Conservation (phyloP, 2,888 invertebrate species). For the Torymus tubicola region DNA sequence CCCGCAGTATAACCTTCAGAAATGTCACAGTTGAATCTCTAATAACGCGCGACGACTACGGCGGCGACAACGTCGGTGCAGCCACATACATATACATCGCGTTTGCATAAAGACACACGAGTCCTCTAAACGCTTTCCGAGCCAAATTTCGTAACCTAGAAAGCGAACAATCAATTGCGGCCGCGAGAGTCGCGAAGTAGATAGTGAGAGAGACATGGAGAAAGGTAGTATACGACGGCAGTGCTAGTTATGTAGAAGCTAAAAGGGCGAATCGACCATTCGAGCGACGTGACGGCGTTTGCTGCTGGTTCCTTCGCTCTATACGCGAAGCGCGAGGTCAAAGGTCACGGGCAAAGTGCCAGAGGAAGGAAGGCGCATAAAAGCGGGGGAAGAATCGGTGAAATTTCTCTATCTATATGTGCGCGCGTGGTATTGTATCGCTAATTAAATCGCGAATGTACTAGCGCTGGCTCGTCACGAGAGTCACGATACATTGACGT, state of each 20-base stretch:
- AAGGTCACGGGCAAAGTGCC: slow-evolving; percentile 74
- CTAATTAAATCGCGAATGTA: slow-evolving; percentile 72
- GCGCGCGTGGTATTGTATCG: slow-evolving; percentile 69
- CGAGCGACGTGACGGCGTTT: slow-evolving; percentile 57
- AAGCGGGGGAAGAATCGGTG: slow-evolving; percentile 51
- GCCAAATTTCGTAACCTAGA: slow-evolving; percentile 45
- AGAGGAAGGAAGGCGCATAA: slow-evolving; percentile 51
- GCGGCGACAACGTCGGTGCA: too few relatives aligned
- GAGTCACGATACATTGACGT: slow-evolving; percentile 71
- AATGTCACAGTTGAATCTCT: slow-evolving; percentile 4
- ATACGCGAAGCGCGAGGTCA: slow-evolving; percentile 64
- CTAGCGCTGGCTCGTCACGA: slow-evolving; percentile 72
- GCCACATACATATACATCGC: too few relatives aligned
- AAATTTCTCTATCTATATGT: slow-evolving; percentile 46
- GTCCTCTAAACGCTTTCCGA: slow-evolving; percentile 2
- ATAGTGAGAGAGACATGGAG: slow-evolving; percentile 26
- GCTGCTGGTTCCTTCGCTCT: slow-evolving; percentile 63
- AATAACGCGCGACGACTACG: too few relatives aligned
- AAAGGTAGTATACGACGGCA: not conserved
- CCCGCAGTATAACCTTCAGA: not conserved
- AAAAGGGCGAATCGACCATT: slow-evolving; percentile 31
- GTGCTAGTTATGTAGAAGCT: too few relatives aligned
- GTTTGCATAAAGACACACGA: too few relatives aligned
- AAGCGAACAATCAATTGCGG: slow-evolving; percentile 36
- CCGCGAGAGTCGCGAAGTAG: slow-evolving; percentile 18